Base-by-base conservation (phyloP, 2,797 vertebrate genomes). In the Bradypus variegatus region DNA sequence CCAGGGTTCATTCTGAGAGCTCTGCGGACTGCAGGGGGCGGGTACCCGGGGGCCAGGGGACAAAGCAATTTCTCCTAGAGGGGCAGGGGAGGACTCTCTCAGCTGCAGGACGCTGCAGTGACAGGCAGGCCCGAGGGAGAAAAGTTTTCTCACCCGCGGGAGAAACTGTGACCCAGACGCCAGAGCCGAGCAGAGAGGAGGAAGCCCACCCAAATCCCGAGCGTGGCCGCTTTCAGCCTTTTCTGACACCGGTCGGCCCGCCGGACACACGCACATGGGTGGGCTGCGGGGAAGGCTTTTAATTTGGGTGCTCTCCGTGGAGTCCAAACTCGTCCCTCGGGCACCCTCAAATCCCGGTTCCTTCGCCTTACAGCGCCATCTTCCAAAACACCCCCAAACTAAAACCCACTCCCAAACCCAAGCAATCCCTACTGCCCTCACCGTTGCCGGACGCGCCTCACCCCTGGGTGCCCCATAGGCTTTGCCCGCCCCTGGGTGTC, bases 111-210 rank as follows among this genome's bases (percentile, higher is more conserved):
- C 33, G 8, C 55, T 5, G 8, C 1, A 9, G 29, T 0, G 19
- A 6, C 69, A 6, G 62, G 55, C 21, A 23, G 25, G 33, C 60
- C 45, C 6, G 29, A 25, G 55, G 9, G 8, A 41, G 25, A 70
- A 87, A 95, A 94, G 83, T 94, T 95, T 92, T 62, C 90, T 69
- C 91, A n/a, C 31, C 2, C 10, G 45, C 38, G 0, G 25, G 31
- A 62, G 53, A 31, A 38, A 80, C 38, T 62, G 82, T 53, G 53
- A 50, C 53, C 45, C 0, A 50, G 58, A 62, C 33, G 6, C 36
- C 38, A 33, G 58, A 16, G 23, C 75, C 36, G 2, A 23, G 48
- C 38, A 3, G 6, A 25, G 6, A 4, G 58, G 27, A 31, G 33
- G 8, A 70, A 55, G 29, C 75, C 45, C 64, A 11, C 76, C 64